Evolutionary conservation across 2,797 vertebrate genomes (phyloP), one percentile per base, ranked within the genome.

Genomic region (Pangasius macronema): DNA sequence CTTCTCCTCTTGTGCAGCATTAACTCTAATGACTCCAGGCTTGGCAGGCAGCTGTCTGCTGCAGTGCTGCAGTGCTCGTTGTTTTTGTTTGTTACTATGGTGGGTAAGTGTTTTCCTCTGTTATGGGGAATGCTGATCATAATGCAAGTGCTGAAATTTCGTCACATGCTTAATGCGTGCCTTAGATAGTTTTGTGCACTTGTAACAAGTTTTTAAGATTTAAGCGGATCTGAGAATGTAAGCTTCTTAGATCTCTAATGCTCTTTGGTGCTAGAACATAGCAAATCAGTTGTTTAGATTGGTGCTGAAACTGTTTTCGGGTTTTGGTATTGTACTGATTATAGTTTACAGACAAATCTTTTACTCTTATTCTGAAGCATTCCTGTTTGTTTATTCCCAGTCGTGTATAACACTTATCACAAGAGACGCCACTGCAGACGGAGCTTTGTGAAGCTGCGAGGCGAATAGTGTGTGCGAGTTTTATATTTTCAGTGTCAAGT

Each of bases 1-100:
- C 91, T 88, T 91, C 89, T 89, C 91, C 89, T 85, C 87, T 87
- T 91, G 90, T 91, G 91, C 92, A 88, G 79, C 57, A 27, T 88
- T 85, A 68, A 68, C 46, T 72, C 80, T 88, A 87, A 86, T 88
- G 80, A 85, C 51, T 83, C 85, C 59, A 49, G 80, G 83, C 86
- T 89, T 86, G 84, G 70, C 84, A 83, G 77, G 77, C 59, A 76
- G 77, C 84, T 85, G 81, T 82, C 49, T 85, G 68, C 73, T 83
- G 65, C 85, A 89, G 81, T 84, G 72, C 67, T 89, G 85, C 84
- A 30, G 84, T 59, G 57, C 46, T 75, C 55, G 83, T 49, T 82
- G 70, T 76, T 72, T 72, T 87, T 84, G 36, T 81, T 61, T 39
- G 86, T 84, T 84, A 55, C 53, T 79, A 82, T 87, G 73, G 22